Evolutionary conservation across 2,888 invertebrate species (phyloP).

Genomic region (Pachycephus smyrnensis): DNA sequence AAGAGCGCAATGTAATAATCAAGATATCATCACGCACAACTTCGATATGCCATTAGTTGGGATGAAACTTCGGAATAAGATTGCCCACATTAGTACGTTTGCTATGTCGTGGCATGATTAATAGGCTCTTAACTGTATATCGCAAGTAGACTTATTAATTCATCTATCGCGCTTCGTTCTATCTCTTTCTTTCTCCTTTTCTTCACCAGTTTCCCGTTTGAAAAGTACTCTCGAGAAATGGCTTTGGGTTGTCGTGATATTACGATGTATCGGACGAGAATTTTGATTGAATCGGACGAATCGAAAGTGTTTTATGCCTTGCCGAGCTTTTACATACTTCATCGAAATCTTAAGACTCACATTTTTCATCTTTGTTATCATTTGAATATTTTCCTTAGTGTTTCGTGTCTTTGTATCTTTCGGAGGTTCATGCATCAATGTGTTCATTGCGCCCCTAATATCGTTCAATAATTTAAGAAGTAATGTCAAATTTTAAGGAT

Average conservation of each 20-base stretch:
- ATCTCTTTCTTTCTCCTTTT: not conserved
- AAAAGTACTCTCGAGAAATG: not conserved
- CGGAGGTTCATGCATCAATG: not conserved
- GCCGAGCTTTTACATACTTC: not conserved
- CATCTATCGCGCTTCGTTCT: not conserved
- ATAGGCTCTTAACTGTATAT: not conserved
- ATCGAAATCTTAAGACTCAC: not conserved
- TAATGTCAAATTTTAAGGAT: conserved; percentile 62
- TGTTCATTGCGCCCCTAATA: not conserved
- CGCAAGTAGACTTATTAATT: not conserved
- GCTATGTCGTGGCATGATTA: not conserved
- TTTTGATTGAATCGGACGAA: not conserved
- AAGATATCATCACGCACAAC: conserved; percentile 9
- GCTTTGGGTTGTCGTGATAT: not conserved
- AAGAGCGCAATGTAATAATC: conserved; percentile 12
- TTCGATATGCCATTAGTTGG: no score
- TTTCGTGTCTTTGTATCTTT: not conserved
- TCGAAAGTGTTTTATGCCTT: not conserved
- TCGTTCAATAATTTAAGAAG: not conserved
- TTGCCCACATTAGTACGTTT: not conserved
- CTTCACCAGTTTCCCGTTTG: not conserved
- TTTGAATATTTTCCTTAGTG: not conserved
- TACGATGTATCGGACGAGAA: not conserved
- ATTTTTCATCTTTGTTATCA: not conserved
- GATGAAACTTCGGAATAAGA: not conserved